A percentile compares a stretch with the other conserved stretches of the same genome.
phyloP scores from a whole-genome alignment of 2,888 invertebrate genomes.

The Enoplolaimus lenunculus region DNA sequence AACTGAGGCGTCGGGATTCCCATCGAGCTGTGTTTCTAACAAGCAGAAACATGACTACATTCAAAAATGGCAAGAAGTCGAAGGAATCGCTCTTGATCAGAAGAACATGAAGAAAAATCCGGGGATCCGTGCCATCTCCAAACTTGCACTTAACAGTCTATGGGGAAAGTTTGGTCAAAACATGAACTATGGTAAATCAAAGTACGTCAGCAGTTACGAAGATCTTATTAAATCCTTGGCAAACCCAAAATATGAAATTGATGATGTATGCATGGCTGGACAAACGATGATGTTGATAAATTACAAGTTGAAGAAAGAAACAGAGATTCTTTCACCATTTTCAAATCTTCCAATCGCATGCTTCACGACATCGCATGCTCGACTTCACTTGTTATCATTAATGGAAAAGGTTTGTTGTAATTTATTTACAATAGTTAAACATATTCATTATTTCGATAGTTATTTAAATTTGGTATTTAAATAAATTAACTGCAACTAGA shows the following conservation, averaged over 20 bases:
- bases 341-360: constrained; percentile 35
- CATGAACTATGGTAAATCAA: too few species aligned
- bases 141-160: neutral
- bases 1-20: neutral
- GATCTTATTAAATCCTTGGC: neutral
- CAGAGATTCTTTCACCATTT: neutral
- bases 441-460: constrained; percentile 41
- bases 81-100: neutral
- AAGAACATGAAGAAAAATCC: neutral
- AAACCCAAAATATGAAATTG: neutral
- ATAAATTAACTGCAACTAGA: neutral
- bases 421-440: too few species aligned
- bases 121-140: neutral
- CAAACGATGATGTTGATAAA: neutral
- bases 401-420: too few species aligned
- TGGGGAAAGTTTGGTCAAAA: neutral
- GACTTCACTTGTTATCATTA: too few species aligned
- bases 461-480: neutral
- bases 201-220: too few species aligned
- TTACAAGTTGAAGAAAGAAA: neutral
- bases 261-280: neutral
- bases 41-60: neutral
- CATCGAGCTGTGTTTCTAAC: neutral
- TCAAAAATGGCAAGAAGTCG: neutral
- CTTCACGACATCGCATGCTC: too few species aligned